Conservation (phyloP, 2,797 vertebrate species). For the Basileuterus tristriatus region DNA sequence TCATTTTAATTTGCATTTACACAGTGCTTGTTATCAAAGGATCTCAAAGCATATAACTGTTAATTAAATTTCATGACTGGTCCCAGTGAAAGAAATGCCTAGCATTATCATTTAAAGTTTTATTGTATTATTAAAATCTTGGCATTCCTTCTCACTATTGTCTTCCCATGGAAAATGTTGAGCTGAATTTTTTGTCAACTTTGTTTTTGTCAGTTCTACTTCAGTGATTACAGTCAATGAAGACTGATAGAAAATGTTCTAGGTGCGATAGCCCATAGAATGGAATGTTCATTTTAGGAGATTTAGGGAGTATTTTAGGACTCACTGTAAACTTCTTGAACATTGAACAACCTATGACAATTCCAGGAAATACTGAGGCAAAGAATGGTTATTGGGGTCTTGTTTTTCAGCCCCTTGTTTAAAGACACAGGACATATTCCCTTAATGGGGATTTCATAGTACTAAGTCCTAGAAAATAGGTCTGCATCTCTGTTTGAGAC, state of each 20-base stretch:
- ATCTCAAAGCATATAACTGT: slow-evolving; percentile 12
- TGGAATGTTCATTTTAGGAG: background rate
- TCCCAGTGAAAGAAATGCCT: background rate
- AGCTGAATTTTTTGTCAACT: background rate
- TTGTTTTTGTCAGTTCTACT: background rate
- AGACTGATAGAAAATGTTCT: background rate
- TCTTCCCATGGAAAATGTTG: background rate
- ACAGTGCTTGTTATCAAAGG: background rate
- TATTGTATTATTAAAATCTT: background rate
- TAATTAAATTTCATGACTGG: slow-evolving; percentile 36
- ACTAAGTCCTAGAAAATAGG: background rate
- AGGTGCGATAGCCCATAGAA: background rate
- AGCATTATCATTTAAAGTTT: background rate
- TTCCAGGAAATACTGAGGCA: background rate
- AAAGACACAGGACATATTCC: background rate
- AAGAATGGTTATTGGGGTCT: background rate
- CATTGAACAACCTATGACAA: background rate
- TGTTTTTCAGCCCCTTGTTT: background rate
- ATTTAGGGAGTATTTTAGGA: background rate
- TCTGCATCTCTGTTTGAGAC: background rate
- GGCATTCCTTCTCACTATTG: background rate
- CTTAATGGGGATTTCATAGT: background rate
- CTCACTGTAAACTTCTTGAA: background rate
- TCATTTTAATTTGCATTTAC: slow-evolving; percentile 3
- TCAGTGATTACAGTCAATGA: background rate